Percentiles rank a stretch among this genome's conserved stretches.
Conservation (phyloP, 2,797 vertebrate genomes). For the Hirundo rustica region DNA sequence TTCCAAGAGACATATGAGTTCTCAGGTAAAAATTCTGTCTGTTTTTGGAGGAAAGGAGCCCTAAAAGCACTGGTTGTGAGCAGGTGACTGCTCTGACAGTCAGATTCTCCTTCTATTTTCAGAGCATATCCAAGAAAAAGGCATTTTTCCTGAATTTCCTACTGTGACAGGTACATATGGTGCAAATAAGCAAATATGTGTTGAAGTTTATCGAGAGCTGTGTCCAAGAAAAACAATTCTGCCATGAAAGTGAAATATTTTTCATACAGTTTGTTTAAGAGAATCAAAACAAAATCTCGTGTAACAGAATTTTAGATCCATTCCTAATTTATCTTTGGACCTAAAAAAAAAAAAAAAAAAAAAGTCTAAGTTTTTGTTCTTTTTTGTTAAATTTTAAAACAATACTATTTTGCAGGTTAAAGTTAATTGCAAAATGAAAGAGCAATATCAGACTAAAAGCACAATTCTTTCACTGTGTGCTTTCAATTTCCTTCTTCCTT, state of each 20-base stretch:
- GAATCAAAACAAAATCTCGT: neutral
- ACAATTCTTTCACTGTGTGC: neutral
- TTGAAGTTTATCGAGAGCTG: neutral
- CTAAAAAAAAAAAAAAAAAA: neutral
- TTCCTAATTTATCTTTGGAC: neutral
- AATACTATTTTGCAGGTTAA: neutral
- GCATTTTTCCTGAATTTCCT: neutral
- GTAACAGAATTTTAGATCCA: neutral
- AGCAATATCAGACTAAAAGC: neutral
- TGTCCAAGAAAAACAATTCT: neutral
- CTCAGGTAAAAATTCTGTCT: neutral
- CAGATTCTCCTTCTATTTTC: neutral
- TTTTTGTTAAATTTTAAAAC: neutral
- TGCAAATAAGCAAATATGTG: neutral
- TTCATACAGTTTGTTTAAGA: neutral
- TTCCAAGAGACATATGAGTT: neutral
- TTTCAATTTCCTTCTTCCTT: neutral
- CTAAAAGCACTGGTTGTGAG: neutral
- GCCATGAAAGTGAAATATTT: neutral
- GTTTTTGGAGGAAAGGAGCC: neutral
- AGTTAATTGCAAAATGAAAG: neutral
- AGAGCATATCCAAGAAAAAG: neutral
- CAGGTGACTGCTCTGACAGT: neutral
- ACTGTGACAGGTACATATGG: neutral
- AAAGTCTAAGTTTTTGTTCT: neutral